Conservation (phyloP, 2,888 invertebrate genomes). For the Autographa gamma region DNA sequence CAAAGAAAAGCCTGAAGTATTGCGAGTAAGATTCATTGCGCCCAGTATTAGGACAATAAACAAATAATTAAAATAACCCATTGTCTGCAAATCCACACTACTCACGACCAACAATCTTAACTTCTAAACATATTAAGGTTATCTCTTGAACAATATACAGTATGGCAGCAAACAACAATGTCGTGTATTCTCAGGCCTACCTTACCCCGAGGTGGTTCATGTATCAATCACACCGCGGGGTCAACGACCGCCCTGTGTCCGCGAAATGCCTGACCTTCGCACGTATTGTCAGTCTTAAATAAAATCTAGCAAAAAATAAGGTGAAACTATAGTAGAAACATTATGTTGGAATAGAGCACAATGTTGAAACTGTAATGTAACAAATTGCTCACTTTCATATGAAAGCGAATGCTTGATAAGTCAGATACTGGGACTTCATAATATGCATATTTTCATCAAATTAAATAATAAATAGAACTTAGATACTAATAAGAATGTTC, state of each 20-base stretch:
- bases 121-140: not conserved
- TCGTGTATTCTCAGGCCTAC: slow-evolving; percentile 10
- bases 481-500: not conserved
- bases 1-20: too few species aligned
- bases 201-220: slow-evolving; percentile 43
- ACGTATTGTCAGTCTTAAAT: slow-evolving; percentile 36
- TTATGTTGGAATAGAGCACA: slow-evolving; percentile 10
- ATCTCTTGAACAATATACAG: not conserved
- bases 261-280: slow-evolving; percentile 62
- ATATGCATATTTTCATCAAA: slow-evolving; percentile 5
- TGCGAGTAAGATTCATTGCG: too few species aligned
- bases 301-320: slow-evolving; percentile 29
- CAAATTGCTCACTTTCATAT: slow-evolving; percentile 28
- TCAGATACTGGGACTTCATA: not conserved
- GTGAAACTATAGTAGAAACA: slow-evolving; percentile 31
- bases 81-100: not conserved
- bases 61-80: not conserved
- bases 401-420: not conserved
- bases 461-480: not conserved
- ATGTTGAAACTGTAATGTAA: slow-evolving; percentile 24
- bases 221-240: slow-evolving; percentile 65
- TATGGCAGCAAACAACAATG: not conserved
- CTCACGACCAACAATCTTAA: not conserved
- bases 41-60: not conserved
- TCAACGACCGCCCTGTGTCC: slow-evolving; percentile 63